Evolutionary conservation across 2,797 vertebrate species (phyloP).

Genomic region (Thunnus albacares): DNA sequence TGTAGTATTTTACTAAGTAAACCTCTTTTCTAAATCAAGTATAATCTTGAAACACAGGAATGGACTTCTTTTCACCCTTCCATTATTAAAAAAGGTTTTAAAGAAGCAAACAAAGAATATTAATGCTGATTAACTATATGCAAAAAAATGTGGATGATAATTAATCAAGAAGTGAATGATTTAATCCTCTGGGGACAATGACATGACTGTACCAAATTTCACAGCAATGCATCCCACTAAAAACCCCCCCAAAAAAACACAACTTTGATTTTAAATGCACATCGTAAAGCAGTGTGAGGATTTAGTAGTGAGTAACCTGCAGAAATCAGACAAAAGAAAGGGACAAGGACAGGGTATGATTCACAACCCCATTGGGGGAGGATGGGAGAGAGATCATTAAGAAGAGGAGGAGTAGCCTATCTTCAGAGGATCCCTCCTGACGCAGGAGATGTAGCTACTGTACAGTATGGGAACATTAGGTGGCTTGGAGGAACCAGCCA

Average conservation of each 20-base stretch:
- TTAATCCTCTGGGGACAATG: too few relatives aligned
- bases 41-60: neutral
- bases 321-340: conserved; percentile 16
- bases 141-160: neutral
- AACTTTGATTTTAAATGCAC: neutral
- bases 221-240: too few relatives aligned
- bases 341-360: conserved; percentile 21
- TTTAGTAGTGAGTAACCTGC: neutral
- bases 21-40: neutral
- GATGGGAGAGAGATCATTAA: conserved; percentile 33
- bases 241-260: neutral
- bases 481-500: conserved; percentile 23
- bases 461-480: conserved; percentile 1
- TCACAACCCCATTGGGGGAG: conserved; percentile 23
- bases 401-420: conserved; percentile 13
- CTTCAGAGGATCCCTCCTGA: conserved; percentile 34
- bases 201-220: too few relatives aligned
- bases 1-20: too few relatives aligned
- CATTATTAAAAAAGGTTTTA: neutral
- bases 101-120: neutral
- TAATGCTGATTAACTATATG: neutral
- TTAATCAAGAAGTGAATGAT: too few relatives aligned
- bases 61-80: neutral
- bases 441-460: conserved; percentile 29
- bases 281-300: neutral